A percentile compares a stretch with the other conserved stretches of the same genome.
These are phyloP conservation scores for Platorchestia sp. DNA, from an alignment of 1,140 invertebrate species.

Conservation along the genomic window DNA sequence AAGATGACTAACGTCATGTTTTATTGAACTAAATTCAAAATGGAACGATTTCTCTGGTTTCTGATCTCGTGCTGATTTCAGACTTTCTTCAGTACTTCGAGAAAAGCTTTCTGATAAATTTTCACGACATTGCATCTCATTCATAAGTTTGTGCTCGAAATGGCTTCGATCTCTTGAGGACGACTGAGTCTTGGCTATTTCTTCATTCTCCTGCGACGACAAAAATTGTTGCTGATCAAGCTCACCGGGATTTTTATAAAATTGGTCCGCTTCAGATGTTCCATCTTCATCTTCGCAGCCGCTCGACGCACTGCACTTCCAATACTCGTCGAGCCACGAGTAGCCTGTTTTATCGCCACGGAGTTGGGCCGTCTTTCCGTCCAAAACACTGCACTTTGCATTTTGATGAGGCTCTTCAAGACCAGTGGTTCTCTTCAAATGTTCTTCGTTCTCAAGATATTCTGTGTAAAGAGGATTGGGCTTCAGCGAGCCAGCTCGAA, in stretches of 20 bases:
- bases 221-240: neutral
- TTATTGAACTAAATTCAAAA: neutral
- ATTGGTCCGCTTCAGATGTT: neutral
- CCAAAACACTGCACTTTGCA: constrained; percentile 46
- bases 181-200: neutral
- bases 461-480: constrained; percentile 46
- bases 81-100: neutral
- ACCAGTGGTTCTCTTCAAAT: neutral
- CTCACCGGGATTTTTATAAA: neutral
- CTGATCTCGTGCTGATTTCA: neutral
- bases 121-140: neutral
- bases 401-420: constrained; percentile 18
- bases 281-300: constrained; percentile 5
- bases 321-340: constrained; percentile 50
- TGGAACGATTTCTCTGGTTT: neutral
- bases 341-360: neutral
- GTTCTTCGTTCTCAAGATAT: neutral
- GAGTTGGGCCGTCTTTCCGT: constrained; percentile 15
- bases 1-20: neutral
- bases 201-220: neutral
- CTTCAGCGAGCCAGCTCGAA: neutral
- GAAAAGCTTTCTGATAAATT: neutral
- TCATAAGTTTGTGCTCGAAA: neutral
- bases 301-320: constrained; percentile 26
- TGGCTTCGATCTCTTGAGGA: neutral